These are phyloP conservation scores for Trachelus troglodyta DNA, from an alignment of 2,888 invertebrate genomes.

Conservation along the genomic window DNA sequence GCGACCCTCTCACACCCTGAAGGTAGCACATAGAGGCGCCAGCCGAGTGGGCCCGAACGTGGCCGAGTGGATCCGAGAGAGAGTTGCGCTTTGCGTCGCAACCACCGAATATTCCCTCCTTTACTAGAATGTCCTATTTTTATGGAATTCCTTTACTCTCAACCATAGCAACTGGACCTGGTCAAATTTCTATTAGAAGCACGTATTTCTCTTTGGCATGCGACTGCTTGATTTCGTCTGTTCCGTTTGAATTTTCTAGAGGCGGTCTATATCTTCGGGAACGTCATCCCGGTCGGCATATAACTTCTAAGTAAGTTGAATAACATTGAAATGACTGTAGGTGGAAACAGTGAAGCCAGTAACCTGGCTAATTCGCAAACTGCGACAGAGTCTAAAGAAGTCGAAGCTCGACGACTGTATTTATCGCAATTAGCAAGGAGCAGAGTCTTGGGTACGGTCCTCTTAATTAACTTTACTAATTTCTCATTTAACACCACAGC, in stretches of 20 bases:
- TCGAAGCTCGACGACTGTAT: no score
- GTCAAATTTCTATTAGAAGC: background rate
- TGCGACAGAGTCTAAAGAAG: no score
- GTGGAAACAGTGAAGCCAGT: background rate
- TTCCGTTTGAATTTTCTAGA: background rate
- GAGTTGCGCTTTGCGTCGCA: background rate
- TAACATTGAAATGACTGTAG: background rate
- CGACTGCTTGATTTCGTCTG: background rate
- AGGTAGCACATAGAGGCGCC: conserved; percentile 37
- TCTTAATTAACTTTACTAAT: conserved; percentile 48
- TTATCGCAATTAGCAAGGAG: conserved; percentile 33
- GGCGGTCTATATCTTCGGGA: background rate
- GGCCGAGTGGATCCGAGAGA: conserved; percentile 30
- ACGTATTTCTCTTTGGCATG: background rate
- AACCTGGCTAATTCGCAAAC: no score
- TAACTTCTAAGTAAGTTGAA: background rate
- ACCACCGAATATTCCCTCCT: background rate
- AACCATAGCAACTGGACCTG: background rate
- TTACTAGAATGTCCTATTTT: background rate
- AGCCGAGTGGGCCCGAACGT: conserved; percentile 41
- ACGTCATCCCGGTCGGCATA: background rate
- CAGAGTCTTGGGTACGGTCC: conserved; percentile 25
- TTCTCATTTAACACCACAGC: conserved; percentile 41
- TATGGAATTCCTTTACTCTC: background rate
- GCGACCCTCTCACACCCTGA: conserved; percentile 42